A percentile compares a stretch with the other conserved stretches of the same genome.
Conservation (phyloP, 2,113 vertebrate genomes). For the Entomyzon cyanotis region DNA sequence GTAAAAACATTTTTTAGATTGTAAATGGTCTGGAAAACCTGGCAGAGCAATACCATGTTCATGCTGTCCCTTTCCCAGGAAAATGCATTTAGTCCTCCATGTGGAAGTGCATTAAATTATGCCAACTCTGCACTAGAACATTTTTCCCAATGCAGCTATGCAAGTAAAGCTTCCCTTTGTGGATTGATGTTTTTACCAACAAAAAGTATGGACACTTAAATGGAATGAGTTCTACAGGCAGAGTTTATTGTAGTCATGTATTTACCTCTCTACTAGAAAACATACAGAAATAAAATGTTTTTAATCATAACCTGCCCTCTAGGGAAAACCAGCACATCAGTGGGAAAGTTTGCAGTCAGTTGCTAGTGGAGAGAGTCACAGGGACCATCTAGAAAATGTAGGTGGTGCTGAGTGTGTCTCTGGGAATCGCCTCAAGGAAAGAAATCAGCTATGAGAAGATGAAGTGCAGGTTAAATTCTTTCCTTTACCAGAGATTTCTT, state of each 20-base stretch:
- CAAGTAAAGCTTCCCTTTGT: not conserved
- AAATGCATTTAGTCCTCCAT: not conserved
- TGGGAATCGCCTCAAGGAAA: not conserved
- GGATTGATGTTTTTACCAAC: not conserved
- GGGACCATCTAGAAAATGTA: not conserved
- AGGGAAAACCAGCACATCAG: not conserved
- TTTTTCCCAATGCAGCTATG: not conserved
- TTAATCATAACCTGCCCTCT: not conserved
- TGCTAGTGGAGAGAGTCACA: rapidly evolving
- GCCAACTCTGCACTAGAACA: not conserved
- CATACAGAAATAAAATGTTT: not conserved
- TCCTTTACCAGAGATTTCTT: not conserved
- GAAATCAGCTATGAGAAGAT: not conserved
- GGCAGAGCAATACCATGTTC: not conserved
- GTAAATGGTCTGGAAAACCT: not conserved
- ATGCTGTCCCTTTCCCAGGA: not conserved
- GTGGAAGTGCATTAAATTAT: not conserved
- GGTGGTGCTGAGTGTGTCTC: not conserved
- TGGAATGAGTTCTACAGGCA: not conserved
- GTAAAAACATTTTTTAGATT: not conserved
- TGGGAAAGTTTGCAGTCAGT: not conserved
- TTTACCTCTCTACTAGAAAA: not conserved
- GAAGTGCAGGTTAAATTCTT: not conserved
- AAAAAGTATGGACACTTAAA: not conserved
- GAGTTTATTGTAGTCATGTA: not conserved